phyloP scores from a whole-genome alignment of 2,797 vertebrate species.

The Miichthys miiuy region DNA sequence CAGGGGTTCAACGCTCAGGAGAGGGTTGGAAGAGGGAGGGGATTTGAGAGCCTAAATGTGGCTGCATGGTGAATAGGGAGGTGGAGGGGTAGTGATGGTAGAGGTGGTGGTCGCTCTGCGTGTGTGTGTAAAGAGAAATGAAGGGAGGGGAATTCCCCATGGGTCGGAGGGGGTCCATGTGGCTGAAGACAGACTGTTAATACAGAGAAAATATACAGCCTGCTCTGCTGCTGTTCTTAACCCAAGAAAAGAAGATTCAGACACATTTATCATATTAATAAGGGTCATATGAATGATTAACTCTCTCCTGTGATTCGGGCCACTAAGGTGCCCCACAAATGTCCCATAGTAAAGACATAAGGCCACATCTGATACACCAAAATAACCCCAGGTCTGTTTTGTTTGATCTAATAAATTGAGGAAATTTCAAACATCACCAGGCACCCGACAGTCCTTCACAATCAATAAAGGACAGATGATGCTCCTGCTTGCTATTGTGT shows the following conservation, averaged over 20 bases:
- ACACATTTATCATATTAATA: conserved; percentile 80
- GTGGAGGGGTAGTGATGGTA: conserved; percentile 41
- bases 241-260: conserved; percentile 47
- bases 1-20: conserved; percentile 69
- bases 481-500: conserved; percentile 25
- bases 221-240: conserved; percentile 65
- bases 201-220: conserved; percentile 65
- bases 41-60: conserved; percentile 65
- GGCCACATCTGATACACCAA: conserved; percentile 46
- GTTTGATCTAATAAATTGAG: conserved; percentile 46
- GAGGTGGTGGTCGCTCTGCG: conserved; percentile 5
- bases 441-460: conserved; percentile 27
- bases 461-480: conserved; percentile 40
- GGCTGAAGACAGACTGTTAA: conserved; percentile 72
- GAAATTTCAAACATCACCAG: conserved; percentile 19
- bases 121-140: conserved; percentile 31
- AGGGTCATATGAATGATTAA: conserved; percentile 76
- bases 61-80: conserved; percentile 48
- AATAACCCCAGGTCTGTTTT: conserved; percentile 38
- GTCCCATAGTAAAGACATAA: conserved; percentile 47
- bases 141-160: conserved; percentile 58
- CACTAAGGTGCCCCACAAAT: conserved; percentile 64
- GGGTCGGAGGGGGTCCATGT: conserved; percentile 64
- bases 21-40: conserved; percentile 54
- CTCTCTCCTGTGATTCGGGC: conserved; percentile 57